Conservation (phyloP, 2,888 invertebrate species). For the Cephus spinipes region DNA sequence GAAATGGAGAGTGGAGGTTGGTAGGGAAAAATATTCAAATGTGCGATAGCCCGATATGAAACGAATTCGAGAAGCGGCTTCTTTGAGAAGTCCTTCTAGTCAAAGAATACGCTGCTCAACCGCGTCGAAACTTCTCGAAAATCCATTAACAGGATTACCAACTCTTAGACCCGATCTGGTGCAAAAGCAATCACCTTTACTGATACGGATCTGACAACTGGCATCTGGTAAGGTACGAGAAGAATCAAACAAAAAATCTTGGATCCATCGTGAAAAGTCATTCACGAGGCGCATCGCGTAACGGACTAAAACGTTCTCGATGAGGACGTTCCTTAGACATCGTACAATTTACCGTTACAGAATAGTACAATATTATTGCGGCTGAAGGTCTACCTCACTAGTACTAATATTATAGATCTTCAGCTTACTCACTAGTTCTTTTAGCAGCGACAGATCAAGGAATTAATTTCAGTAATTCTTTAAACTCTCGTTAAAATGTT, state of each 20-base stretch:
- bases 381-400: neutral
- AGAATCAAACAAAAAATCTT: neutral
- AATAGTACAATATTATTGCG: neutral
- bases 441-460: neutral
- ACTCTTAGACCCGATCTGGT: neutral
- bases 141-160: neutral
- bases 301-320: neutral
- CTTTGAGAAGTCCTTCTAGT: too few relatives aligned
- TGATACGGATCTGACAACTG: neutral
- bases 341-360: neutral
- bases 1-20: too few relatives aligned
- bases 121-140: too few relatives aligned
- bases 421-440: neutral
- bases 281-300: neutral
- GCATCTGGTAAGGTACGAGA: neutral
- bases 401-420: neutral
- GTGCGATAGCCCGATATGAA: too few relatives aligned
- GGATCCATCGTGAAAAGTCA: neutral
- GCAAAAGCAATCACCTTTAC: neutral
- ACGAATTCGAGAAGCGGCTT: too few relatives aligned
- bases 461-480: neutral
- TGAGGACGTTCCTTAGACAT: neutral
- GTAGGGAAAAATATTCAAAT: too few relatives aligned
- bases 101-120: too few relatives aligned
- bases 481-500: neutral